Conservation (phyloP, 2,797 vertebrate genomes). For the Chaunax sp. region DNA sequence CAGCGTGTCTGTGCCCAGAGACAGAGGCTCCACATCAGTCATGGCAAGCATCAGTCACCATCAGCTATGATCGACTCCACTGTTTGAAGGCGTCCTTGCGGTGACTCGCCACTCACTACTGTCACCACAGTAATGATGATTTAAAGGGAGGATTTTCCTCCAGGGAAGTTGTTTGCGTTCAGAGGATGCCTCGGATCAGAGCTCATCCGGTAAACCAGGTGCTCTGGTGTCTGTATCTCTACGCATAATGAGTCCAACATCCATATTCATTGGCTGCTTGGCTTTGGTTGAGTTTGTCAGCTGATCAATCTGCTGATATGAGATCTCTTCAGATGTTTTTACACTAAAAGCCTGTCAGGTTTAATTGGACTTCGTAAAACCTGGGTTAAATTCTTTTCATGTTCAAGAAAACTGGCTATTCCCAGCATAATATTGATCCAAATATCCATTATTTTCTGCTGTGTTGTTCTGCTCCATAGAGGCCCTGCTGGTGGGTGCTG, state of each 20-base stretch:
- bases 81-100: constrained; percentile 39
- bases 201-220: constrained; percentile 27
- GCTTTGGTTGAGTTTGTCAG: constrained; percentile 25
- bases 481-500: constrained; percentile 14
- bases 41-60: constrained; percentile 70
- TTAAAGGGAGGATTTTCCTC: constrained; percentile 50
- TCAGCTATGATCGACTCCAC: constrained; percentile 66
- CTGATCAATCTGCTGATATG: constrained; percentile 32
- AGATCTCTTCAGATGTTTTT: constrained; percentile 42
- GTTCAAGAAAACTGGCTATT: constrained; percentile 49
- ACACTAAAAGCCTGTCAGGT: constrained; percentile 29
- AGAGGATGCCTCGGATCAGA: constrained; percentile 43
- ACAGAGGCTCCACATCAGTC: constrained; percentile 45
- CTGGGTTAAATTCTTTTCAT: constrained; percentile 41
- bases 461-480: constrained; percentile 24
- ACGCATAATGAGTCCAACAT: constrained; percentile 37
- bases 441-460: constrained; percentile 43
- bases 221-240: not conserved
- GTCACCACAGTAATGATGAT: constrained; percentile 66
- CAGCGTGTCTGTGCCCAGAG: constrained; percentile 36
- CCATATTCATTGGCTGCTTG: constrained; percentile 38
- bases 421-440: constrained; percentile 50
- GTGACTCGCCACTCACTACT: constrained; percentile 36
- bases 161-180: constrained; percentile 54
- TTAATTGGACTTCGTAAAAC: constrained; percentile 50